Percentiles rank a stretch among this genome's conserved stretches.
Conservation (phyloP, 2,113 vertebrate genomes). For the Otus sunia region DNA sequence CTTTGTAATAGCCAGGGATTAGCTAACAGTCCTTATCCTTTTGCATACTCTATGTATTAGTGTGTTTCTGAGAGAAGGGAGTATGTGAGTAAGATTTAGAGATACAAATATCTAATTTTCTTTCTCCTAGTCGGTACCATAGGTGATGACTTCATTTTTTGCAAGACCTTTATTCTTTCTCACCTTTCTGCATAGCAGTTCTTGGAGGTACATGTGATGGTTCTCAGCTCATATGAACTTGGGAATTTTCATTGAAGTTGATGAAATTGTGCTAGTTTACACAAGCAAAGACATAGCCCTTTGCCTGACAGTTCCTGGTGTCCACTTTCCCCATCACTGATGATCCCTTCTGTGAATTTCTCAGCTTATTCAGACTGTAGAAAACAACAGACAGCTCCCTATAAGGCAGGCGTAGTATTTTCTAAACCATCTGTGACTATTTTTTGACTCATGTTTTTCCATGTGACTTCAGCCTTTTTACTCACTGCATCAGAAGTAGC, state of each 20-base stretch:
- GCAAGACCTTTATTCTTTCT: neutral
- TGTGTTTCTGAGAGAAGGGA: neutral
- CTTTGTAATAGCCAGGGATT: constrained; percentile 6
- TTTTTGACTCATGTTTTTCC: constrained; percentile 24
- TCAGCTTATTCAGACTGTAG: neutral
- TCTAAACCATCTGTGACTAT: constrained; percentile 22
- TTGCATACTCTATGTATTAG: neutral
- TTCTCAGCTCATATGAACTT: neutral
- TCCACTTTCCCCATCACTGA: neutral
- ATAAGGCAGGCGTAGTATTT: neutral
- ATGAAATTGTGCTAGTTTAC: neutral
- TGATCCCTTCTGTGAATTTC: neutral
- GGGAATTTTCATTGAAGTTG: neutral
- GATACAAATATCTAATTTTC: neutral
- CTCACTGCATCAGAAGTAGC: neutral
- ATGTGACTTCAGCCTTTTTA: neutral
- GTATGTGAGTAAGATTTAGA: neutral
- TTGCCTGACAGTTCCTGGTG: neutral
- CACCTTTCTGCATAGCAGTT: neutral
- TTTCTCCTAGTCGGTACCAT: neutral
- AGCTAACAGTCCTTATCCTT: neutral
- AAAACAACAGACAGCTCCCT: neutral
- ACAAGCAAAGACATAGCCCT: neutral
- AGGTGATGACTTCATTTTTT: neutral
- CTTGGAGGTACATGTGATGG: neutral